Evolutionary conservation across 2,797 vertebrate genomes (phyloP).

Genomic region (Otolemur crassicaudatus): DNA sequence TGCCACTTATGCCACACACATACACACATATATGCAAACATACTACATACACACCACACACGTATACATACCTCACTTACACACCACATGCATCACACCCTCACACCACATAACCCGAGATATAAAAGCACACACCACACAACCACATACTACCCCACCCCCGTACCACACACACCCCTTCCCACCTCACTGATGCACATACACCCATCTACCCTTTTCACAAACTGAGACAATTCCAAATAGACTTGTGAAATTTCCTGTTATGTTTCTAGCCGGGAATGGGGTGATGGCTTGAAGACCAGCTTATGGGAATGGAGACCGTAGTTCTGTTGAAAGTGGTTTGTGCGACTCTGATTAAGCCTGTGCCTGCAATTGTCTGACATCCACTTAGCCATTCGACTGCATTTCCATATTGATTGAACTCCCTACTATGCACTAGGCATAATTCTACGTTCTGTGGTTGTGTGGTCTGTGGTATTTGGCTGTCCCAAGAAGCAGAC

Average conservation of each 20-base stretch:
- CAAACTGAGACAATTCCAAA: not conserved
- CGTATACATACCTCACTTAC: accelerated
- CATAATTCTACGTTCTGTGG: not conserved
- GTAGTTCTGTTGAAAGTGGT: not conserved
- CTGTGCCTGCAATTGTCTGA: not conserved
- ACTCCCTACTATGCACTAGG: not conserved
- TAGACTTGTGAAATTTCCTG: not conserved
- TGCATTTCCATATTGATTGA: not conserved
- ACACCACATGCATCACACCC: not conserved
- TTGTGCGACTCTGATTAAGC: not conserved
- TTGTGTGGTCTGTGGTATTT: not conserved
- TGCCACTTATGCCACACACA: not conserved
- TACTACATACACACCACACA: too few species aligned
- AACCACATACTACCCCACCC: too few species aligned
- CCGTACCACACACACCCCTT: not conserved
- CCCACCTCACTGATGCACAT: not conserved
- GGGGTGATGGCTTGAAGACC: not conserved
- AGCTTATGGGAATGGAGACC: not conserved
- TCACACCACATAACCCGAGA: not conserved
- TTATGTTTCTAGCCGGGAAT: not conserved
- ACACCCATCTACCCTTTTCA: not conserved
- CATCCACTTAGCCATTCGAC: not conserved
- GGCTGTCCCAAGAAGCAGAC: not conserved
- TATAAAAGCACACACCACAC: not conserved
- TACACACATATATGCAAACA: not conserved